phyloP scores from a whole-genome alignment of 2,797 vertebrate species.

The Austrolebias charrua region DNA sequence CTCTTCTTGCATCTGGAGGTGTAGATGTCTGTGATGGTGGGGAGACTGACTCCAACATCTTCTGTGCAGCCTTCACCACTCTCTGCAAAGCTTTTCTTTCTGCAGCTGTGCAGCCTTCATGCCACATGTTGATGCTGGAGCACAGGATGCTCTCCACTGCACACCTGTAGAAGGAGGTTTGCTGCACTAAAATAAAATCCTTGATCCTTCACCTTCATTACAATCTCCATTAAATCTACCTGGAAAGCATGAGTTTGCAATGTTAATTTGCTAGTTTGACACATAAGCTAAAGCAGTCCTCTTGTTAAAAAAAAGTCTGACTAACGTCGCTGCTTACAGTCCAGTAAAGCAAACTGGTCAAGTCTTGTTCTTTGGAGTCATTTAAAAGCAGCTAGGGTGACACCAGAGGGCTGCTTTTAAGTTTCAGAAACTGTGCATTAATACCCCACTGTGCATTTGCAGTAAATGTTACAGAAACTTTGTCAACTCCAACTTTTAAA shows the following conservation, averaged over 20 bases:
- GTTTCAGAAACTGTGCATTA: conserved; percentile 3
- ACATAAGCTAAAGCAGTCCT: neutral
- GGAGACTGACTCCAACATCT: too few relatives aligned
- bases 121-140: too few relatives aligned
- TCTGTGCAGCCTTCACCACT: too few relatives aligned
- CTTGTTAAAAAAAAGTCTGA: neutral
- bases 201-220: too few relatives aligned
- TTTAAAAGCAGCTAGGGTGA: conserved; percentile 10
- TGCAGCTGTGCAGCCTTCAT: too few relatives aligned
- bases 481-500: neutral
- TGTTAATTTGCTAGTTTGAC: conserved; percentile 6
- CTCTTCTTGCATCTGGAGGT: too few relatives aligned
- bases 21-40: too few relatives aligned
- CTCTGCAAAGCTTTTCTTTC: too few relatives aligned
- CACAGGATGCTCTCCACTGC: too few relatives aligned
- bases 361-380: neutral
- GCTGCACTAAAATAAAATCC: too few relatives aligned
- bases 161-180: too few relatives aligned
- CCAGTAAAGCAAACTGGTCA: neutral
- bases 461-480: conserved; percentile 8
- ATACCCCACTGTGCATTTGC: neutral
- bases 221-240: conserved; percentile 33
- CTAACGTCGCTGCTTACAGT: neutral
- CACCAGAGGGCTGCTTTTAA: conserved; percentile 16
- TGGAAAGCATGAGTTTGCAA: conserved; percentile 29